Evolutionary conservation across 2,113 vertebrate genomes (phyloP).

Genomic region (Oryzias woworae): DNA sequence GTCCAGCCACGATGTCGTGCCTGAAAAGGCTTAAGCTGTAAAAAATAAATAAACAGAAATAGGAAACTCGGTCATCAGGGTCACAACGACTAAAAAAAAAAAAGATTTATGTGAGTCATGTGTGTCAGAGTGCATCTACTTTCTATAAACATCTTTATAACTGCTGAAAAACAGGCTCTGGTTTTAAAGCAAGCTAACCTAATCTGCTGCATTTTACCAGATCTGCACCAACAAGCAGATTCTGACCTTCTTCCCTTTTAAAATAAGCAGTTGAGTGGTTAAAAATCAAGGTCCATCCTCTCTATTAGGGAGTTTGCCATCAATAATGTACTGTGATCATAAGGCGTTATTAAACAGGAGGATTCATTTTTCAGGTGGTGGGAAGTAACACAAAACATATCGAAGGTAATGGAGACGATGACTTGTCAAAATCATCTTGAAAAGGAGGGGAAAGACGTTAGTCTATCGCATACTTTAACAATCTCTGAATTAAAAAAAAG

Average conservation of each 20-base stretch:
- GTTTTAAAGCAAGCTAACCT: conserved; percentile 38
- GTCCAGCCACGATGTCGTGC: too few relatives aligned
- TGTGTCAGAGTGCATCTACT: conserved; percentile 2
- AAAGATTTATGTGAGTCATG: conserved; percentile 1
- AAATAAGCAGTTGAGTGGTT: conserved; percentile 59
- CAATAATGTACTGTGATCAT: conserved; percentile 83
- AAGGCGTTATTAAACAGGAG: conserved; percentile 81
- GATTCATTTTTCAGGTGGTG: conserved; percentile 82
- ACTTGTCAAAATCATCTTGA: conserved; percentile 60
- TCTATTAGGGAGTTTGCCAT: conserved; percentile 75
- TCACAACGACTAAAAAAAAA: too few relatives aligned
- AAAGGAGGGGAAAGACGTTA: conserved; percentile 42
- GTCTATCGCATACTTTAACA: not conserved
- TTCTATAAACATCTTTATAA: conserved; percentile 13
- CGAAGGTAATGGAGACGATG: conserved; percentile 64
- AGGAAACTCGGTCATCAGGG: conserved; percentile 4
- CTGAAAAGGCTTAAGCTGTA: not conserved
- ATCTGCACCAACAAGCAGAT: conserved; percentile 55
- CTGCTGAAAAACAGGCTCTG: conserved; percentile 21
- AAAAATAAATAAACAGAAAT: conserved; percentile 12
- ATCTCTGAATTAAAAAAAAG: too few relatives aligned
- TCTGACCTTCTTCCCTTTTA: conserved; percentile 21
- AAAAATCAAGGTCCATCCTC: conserved; percentile 59
- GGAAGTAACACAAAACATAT: conserved; percentile 69
- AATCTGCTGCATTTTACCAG: conserved; percentile 46